phyloP scores from a whole-genome alignment of 2,113 vertebrate genomes.

The Prolemur simus region DNA sequence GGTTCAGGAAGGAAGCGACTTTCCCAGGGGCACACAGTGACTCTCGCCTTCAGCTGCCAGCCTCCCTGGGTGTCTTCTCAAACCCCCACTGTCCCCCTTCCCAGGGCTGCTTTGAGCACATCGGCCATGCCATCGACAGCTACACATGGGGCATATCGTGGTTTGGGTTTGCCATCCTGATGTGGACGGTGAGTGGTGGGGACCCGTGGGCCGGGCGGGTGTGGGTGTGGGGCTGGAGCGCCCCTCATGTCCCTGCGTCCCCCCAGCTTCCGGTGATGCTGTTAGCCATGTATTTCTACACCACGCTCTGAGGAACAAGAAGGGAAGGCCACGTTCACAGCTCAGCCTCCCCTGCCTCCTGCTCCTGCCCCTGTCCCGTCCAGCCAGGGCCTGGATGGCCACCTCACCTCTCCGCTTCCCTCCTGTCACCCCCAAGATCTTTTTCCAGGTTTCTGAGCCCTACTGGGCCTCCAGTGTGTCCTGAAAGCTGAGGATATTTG shows the following conservation, averaged over 20 bases:
- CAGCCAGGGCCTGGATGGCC: accelerated
- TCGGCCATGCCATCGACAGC: constrained; percentile 81
- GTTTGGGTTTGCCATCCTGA: constrained; percentile 89
- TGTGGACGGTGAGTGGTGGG: constrained; percentile 83
- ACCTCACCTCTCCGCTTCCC: not conserved
- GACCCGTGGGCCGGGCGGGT: not conserved
- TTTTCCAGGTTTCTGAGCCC: not conserved
- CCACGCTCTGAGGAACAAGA: constrained; percentile 68
- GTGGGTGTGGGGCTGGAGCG: not conserved
- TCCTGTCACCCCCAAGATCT: not conserved
- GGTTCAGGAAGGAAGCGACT: not conserved
- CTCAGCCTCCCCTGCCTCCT: not conserved
- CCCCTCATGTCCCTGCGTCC: not conserved
- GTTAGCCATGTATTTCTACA: constrained; percentile 83
- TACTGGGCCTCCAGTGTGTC: not conserved
- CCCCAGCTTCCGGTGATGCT: constrained; percentile 84
- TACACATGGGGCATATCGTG: constrained; percentile 88
- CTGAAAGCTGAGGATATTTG: not conserved
- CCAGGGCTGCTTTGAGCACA: constrained; percentile 85
- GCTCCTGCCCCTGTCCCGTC: not conserved
- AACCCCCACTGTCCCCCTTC: not conserved
- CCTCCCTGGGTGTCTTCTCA: not conserved
- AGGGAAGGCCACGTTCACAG: accelerated
- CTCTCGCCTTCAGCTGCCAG: not conserved
- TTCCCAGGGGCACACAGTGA: not conserved